Base-by-base conservation (phyloP, 2,888 invertebrate genomes). In the Bruchidius siliquastri region DNA sequence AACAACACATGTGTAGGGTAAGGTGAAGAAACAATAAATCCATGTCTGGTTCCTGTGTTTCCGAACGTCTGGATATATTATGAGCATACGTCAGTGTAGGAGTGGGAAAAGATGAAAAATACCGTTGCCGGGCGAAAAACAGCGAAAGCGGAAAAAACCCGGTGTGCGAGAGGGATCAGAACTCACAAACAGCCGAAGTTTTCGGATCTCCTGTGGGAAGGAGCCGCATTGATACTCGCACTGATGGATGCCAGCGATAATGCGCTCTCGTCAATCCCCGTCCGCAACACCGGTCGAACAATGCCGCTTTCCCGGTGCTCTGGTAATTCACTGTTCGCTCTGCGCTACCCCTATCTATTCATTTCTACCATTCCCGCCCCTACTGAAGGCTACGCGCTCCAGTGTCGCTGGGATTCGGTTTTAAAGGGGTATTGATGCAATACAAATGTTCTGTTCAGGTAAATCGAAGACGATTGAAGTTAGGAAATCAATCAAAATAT, bases 271-370 rank as follows among this genome's bases (percentile, higher is more conserved):
- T 88, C 87, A 87, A 87, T 88, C 86, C 87, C 85, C 85, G 87
- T 87, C 87, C 86, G 85, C 85, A 86, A 85, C 87, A 87, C 86
- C 85, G 86, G 86, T 88, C 89, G 87, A 88, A 88, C 88, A 88
- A 88, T 86, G 89, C 87, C 84, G 82, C 82, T 83, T 82, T 82
- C 83, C 84, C 82, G 49, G 10, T 13, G 8, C 49, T 2, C 26
- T 21, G 83, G 85, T 85, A 85, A 85, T 84, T 85, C 86, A 85
- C 84, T 85, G 83, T 80, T 83, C 83, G 84, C 85, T 85, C 86
- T 85, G 84, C 85, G 83, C 81, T 83, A 83, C 84, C 85, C 85
- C 85, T 84, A 85, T 85, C 86, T 85, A 86, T 86, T 85, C 85
- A 85, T 84, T 84, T 82, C 81, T 80, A 78, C 77, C 75, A 77